Percentiles rank a stretch among this genome's conserved stretches.
These are phyloP conservation scores for Heliocidaris erythrogramma DNA, from an alignment of 35 echinoderm and acorn worm genomes.

Conservation along the genomic window DNA sequence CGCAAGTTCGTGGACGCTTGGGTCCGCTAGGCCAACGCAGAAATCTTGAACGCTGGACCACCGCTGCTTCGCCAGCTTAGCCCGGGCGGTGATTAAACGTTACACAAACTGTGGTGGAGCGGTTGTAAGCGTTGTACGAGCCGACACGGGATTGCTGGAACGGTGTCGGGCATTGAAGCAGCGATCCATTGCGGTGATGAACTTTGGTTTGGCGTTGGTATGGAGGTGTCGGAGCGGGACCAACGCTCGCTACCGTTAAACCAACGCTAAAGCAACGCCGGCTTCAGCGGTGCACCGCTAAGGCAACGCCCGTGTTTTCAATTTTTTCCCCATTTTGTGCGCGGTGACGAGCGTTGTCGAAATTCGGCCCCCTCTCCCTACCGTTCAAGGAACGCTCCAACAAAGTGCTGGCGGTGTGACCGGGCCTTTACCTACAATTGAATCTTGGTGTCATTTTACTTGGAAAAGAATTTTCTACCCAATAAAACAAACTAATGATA, in stretches of 20 bases:
- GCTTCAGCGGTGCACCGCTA: slow-evolving; percentile 34
- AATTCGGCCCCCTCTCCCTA: slow-evolving; percentile 30
- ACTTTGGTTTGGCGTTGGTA: slow-evolving; percentile 42
- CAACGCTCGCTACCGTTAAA: not conserved
- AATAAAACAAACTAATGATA: too few relatives aligned
- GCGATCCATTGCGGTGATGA: slow-evolving; percentile 35
- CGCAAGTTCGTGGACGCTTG: slow-evolving; percentile 33
- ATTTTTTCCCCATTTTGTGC: too few relatives aligned
- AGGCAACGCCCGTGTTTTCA: not conserved
- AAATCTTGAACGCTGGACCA: slow-evolving; percentile 30
- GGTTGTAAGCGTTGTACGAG: slow-evolving; percentile 36
- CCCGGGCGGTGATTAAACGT: slow-evolving; percentile 22
- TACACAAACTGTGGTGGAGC: slow-evolving; percentile 29
- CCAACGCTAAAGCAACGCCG: slow-evolving; percentile 32
- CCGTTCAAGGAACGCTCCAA: slow-evolving; percentile 38
- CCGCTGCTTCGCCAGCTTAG: slow-evolving; percentile 39
- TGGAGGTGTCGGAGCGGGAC: slow-evolving; percentile 31
- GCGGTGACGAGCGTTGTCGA: slow-evolving; percentile 37
- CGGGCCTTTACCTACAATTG: slow-evolving; percentile 17
- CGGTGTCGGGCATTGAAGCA: slow-evolving; percentile 38
- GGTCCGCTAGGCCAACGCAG: slow-evolving; percentile 26
- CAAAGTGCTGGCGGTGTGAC: slow-evolving; percentile 29
- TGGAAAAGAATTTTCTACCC: too few relatives aligned
- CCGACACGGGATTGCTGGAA: slow-evolving; percentile 34
- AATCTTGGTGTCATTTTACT: not conserved